Base-by-base conservation (phyloP, 2,797 vertebrate species). In the Sebastes steindachneri region DNA sequence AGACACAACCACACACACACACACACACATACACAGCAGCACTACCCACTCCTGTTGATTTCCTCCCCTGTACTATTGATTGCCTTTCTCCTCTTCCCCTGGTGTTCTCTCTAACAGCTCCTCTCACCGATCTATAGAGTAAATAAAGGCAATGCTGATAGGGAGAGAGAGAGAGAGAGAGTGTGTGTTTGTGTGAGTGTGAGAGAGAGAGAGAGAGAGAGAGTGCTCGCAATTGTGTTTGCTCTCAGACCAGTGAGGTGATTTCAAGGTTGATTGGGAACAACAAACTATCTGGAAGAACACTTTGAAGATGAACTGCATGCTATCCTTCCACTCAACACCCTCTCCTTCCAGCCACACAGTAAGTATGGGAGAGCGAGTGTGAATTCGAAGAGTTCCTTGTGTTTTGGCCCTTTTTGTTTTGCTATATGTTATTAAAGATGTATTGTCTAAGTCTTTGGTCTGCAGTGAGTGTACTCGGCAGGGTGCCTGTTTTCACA, bases 241-340 rank as follows among this genome's bases (percentile, higher is more conserved):
- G 77, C 78, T 89, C 85, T 88, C 80, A 74, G 86, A 87, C 73
- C 84, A 80, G 82, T 11, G 87, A 91, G 94, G 93, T 94, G 92
- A 94, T 95, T 94, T 95, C 94, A 96, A 95, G 95, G 95, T 95
- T 95, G 95, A 95, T 92, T 93, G 91, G 85, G 75, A 94, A 94
- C 87, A 93, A 92, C 93, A 93, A 90, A 95, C 91, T 90, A 88
- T 89, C 79, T 83, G 68, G 79, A 88, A 77, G 85, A 88, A 89
- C 86, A 85, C 80, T 90, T 88, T 86, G 84, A 89, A 84, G 83
- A 89, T 73, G 75, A 86, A 85, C 85, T 78, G 25, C 84, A 67
- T 53, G 68, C 75, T 73, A 53, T 74, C 69, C 59, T 88, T 84
- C 78, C 80, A 23, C 70, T 84, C 75, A 76, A 53, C 72, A 70